phyloP scores from a whole-genome alignment of 64 coral and sea anemone genomes.

The Catalaphyllia jardinei region DNA sequence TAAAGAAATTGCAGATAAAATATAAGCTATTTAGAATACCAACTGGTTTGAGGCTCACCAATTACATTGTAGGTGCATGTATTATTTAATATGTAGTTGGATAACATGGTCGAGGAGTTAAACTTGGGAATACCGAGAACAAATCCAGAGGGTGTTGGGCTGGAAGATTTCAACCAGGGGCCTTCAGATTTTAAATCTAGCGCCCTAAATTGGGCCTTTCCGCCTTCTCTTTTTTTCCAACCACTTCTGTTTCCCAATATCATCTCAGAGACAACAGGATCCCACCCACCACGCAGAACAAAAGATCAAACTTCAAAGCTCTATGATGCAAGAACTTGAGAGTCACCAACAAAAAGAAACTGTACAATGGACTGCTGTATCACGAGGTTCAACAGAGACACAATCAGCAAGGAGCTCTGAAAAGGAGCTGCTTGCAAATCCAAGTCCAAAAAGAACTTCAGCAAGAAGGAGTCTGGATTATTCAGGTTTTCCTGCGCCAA shows the following conservation, averaged over 20 bases:
- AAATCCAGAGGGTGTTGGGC: no score
- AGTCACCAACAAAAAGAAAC: constrained; percentile 21
- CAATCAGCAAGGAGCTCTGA: constrained; percentile 35
- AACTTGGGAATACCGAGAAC: no score
- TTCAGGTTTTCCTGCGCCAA: neutral
- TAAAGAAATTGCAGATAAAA: no score
- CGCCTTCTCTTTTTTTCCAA: neutral
- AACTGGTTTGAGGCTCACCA: no score
- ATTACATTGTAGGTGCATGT: no score
- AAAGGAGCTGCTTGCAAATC: neutral
- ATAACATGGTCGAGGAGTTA: no score
- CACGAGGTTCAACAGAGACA: neutral
- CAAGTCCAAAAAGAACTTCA: neutral
- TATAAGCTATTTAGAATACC: no score
- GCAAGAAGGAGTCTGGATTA: constrained; percentile 62
- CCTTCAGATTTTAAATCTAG: no score
- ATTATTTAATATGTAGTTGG: no score
- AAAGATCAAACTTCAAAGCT: constrained; percentile 58
- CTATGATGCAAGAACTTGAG: constrained; percentile 83
- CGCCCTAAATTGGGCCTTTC: no score
- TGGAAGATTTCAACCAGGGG: no score
- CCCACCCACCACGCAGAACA: constrained; percentile 74
- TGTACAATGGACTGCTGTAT: neutral
- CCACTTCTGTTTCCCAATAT: no score
- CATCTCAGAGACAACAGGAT: constrained; percentile 69